Base-by-base conservation (phyloP, 2,113 vertebrate genomes). In the Phocoena phocoena region DNA sequence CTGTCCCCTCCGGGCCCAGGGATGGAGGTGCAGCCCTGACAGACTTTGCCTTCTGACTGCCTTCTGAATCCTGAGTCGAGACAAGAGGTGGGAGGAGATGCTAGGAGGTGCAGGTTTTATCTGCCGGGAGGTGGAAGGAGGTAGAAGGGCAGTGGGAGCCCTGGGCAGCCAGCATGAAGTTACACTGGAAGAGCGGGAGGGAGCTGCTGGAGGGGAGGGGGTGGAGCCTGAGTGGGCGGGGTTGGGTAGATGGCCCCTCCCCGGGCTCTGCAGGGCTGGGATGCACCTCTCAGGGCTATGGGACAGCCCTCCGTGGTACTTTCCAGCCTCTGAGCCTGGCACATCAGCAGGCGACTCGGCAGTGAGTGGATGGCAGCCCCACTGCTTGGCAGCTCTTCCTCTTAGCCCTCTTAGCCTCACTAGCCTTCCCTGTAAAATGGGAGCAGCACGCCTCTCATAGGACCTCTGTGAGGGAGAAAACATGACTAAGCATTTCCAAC, bases 361-460 rank as follows among this genome's bases (percentile, higher is more conserved):
- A 63, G 74, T 36, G 25, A 41, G 9, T 11, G 38, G 55, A 18
- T 17, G 12, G 41, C 53, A 73, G 74, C n/a, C 67, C 33, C 36
- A 14, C 3, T 0, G 18, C 17, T 38, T 55, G 70, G 71, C 33
- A 23, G n/a, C 44, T 26, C 25, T 55, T 25, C 41, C 67, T 50
- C 47, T 47, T 11, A 10, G 44, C 44, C 10, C 50, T 23, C 73
- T 2, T 31, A 55, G 50, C 71, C 53, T 62, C 0, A 0, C 1
- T 2, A 7, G 2, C 2, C n/a, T 26, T 58, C 50, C 1, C 82
- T 50, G 2, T 28, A 17, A 36, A 65, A 58, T 1, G 4, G 13
- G 36, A 14, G 20, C 14, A 41, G 6, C 62, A 3, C 1, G 11
- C 9, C 18, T 74, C 38, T 60, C 47, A 2, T 11, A 58, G 62